phyloP scores from a whole-genome alignment of 1,140 invertebrate species.

The Colletes latitarsis region DNA sequence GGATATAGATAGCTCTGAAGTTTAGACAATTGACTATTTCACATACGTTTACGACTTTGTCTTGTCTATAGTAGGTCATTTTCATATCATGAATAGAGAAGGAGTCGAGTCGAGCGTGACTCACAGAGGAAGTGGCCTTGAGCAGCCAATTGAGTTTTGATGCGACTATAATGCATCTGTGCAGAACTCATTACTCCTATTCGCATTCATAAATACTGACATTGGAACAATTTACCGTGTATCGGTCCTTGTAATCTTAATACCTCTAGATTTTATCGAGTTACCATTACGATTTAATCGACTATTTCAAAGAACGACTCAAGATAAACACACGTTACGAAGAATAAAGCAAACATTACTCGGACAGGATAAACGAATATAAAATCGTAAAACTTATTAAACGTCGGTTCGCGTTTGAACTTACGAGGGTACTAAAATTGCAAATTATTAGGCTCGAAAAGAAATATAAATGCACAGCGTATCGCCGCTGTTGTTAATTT shows the following conservation, averaged over 20 bases:
- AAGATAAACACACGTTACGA: not conserved
- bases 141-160: slow-evolving; percentile 1
- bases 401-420: too few species aligned
- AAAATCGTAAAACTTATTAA: not conserved
- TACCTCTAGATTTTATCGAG: not conserved
- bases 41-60: too few species aligned
- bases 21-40: too few species aligned
- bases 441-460: too few species aligned
- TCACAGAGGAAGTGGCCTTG: slow-evolving; percentile 1
- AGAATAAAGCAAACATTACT: not conserved
- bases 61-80: too few species aligned
- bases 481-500: too few species aligned
- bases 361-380: not conserved
- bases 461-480: too few species aligned
- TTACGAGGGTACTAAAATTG: too few species aligned
- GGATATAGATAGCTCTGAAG: too few species aligned
- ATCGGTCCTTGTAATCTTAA: not conserved
- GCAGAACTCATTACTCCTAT: slow-evolving; percentile 1
- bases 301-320: not conserved
- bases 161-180: slow-evolving; percentile 4
- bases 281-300: not conserved
- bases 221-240: slow-evolving; percentile 3
- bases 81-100: not conserved
- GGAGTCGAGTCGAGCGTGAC: not conserved
- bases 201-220: slow-evolving; percentile 8